Percentiles rank a stretch among this genome's conserved stretches.
Conservation (phyloP, 2,113 vertebrate genomes). For the Actenoides lindsayi region DNA sequence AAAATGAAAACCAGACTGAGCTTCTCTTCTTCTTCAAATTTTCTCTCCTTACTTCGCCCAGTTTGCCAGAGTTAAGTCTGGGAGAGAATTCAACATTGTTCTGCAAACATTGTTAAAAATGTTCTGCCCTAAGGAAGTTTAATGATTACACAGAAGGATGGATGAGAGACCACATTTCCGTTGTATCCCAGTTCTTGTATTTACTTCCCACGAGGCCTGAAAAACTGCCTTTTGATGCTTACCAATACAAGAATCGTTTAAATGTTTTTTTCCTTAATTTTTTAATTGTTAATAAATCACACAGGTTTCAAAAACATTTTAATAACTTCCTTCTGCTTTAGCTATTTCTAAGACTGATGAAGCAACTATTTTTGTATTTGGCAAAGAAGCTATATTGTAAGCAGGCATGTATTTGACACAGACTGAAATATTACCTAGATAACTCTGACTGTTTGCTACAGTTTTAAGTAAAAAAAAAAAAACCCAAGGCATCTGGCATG, state of each 20-base stretch:
- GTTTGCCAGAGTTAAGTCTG: conserved; percentile 55
- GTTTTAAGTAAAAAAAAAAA: not conserved
- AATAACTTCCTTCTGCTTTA: conserved; percentile 19
- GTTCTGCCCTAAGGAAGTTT: conserved; percentile 55
- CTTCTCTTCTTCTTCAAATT: conserved; percentile 84
- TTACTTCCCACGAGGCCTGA: conserved; percentile 39
- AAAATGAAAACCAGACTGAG: conserved; percentile 87
- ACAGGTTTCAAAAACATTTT: not conserved
- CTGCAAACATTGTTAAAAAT: conserved; percentile 62
- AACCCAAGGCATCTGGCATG: not conserved
- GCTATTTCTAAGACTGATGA: not conserved
- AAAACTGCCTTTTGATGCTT: conserved; percentile 43
- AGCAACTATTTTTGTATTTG: not conserved
- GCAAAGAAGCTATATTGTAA: not conserved
- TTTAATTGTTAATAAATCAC: not conserved
- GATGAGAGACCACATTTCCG: conserved; percentile 34
- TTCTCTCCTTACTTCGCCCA: conserved; percentile 61
- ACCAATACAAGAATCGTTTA: not conserved
- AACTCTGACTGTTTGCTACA: not conserved
- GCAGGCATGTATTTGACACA: not conserved
- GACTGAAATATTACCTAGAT: not conserved
- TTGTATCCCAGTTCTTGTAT: conserved; percentile 44
- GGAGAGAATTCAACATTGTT: conserved; percentile 57
- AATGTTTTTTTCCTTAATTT: conserved; percentile 8
- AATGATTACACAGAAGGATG: conserved; percentile 62